Evolutionary conservation across 2,113 vertebrate genomes (phyloP), one percentile per base, ranked within the genome.

Genomic region (Austrofundulus limnaeus): DNA sequence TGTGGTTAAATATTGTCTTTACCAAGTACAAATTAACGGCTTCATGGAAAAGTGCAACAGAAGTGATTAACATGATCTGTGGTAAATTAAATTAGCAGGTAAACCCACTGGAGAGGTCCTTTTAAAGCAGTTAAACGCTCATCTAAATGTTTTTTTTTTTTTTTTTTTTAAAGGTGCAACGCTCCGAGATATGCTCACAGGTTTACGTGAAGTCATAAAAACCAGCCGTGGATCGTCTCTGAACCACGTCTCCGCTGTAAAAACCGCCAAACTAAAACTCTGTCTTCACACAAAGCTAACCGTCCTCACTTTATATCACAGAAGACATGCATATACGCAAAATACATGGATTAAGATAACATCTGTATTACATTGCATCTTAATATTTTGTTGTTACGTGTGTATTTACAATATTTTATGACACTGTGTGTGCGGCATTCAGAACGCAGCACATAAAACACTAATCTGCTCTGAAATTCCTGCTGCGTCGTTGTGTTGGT

Each of bases 311-410:
- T 28, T 28, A 28, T 3, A 28, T 28, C 9, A 71, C 83, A 88
- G 39, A 84, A 88, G 78, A 90, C 92, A 92, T 92, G 91, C 92
- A 92, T 91, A 89, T 85, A 92, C 82, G 83, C 75, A 85, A 90
- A 84, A 85, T 78, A 89, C 85, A 78, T 82, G 47, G 47, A 79
- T 69, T 70, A 66, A 75, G 84, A 87, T 85, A 84, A 68, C 75
- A 83, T 70, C 70, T 68, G 69, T 77, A 81, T 75, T 70, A 80
- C 87, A 92, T 92, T 91, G 89, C 87, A 87, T 91, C 55, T 83
- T 78, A 81, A 85, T 83, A 81, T 80, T 43, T 51, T 24, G n/a
- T n/a, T n/a, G n/a, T n/a, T n/a, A n/a, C n/a, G n/a, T n/a, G 59
- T 80, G 80, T 88, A 87, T 87, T 76, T 88, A 88, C 81, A 87